A percentile compares a stretch with the other conserved stretches of the same genome.
phyloP scores from a whole-genome alignment of 2,888 invertebrate species.

The Scelioninae gen. 1 region DNA sequence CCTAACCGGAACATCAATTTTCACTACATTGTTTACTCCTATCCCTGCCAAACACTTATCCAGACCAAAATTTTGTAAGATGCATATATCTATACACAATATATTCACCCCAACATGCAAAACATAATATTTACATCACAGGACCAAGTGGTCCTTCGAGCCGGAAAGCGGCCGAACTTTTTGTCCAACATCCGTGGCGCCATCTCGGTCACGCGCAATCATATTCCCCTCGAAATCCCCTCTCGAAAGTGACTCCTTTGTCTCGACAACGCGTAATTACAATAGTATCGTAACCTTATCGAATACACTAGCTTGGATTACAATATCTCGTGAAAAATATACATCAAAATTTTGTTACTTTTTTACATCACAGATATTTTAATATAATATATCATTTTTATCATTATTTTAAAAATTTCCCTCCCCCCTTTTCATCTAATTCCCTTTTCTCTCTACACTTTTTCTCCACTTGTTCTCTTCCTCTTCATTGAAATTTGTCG shows the following conservation, averaged over 20 bases:
- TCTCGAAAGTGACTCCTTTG: constrained; percentile 70
- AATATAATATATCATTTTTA: constrained; percentile 81
- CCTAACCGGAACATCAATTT: not conserved
- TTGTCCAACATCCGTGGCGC: constrained; percentile 81
- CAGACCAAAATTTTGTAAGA: constrained; percentile 27
- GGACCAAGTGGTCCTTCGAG: not conserved
- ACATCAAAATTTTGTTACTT: constrained; percentile 85
- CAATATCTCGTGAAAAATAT: constrained; percentile 85
- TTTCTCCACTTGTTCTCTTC: no score
- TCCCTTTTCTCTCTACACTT: constrained; percentile 73
- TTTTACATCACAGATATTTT: constrained; percentile 85
- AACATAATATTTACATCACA: constrained; percentile 4
- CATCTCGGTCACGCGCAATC: constrained; percentile 81
- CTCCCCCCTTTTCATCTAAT: constrained; percentile 76
- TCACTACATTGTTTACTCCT: no score
- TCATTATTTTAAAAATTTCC: constrained; percentile 82
- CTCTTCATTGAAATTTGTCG: no score
- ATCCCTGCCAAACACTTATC: constrained; percentile 7
- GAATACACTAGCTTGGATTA: constrained; percentile 84
- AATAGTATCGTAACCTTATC: constrained; percentile 83
- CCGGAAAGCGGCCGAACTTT: constrained; percentile 78
- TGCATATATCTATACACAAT: constrained; percentile 36
- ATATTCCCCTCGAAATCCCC: constrained; percentile 79
- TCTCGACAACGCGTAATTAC: constrained; percentile 76
- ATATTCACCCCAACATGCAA: constrained; percentile 51